phyloP scores from a whole-genome alignment of 2,888 invertebrate genomes.

The Bedellia somnulentella region DNA sequence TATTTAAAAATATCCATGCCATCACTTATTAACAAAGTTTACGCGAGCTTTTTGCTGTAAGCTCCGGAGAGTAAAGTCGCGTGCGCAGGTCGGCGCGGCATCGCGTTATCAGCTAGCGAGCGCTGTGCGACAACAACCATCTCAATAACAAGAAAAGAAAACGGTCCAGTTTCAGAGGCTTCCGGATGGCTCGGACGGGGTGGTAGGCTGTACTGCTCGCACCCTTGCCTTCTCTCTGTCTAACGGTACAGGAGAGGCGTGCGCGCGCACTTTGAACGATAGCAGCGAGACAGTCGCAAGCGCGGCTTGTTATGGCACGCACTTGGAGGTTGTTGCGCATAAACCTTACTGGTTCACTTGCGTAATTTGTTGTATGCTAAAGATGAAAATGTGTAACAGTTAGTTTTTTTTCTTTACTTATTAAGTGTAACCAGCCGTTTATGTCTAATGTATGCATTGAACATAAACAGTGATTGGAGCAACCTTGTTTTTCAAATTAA shows the following conservation, averaged over 20 bases:
- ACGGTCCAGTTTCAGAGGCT: slow-evolving; percentile 63
- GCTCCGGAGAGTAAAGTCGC: slow-evolving; percentile 38
- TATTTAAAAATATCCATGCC: slow-evolving; percentile 40
- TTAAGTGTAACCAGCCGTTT: too few species aligned
- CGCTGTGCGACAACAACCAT: slow-evolving; percentile 58
- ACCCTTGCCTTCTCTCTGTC: slow-evolving; percentile 31
- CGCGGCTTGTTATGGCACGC: too few species aligned
- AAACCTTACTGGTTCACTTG: too few species aligned
- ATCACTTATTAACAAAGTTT: slow-evolving; percentile 25
- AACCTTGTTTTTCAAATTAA: too few species aligned
- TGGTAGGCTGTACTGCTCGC: slow-evolving; percentile 32
- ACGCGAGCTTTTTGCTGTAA: slow-evolving; percentile 25
- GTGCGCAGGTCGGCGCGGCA: slow-evolving; percentile 50
- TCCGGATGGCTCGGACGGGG: slow-evolving; percentile 56
- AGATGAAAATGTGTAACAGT: too few species aligned
- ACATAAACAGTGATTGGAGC: too few species aligned
- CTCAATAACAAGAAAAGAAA: slow-evolving; percentile 63
- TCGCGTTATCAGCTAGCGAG: slow-evolving; percentile 58
- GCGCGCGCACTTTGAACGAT: slow-evolving; percentile 35
- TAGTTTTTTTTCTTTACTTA: too few species aligned
- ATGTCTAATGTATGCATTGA: slow-evolving; percentile 7
- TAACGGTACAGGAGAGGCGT: slow-evolving; percentile 48
- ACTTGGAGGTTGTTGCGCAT: too few species aligned
- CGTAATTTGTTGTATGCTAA: too few species aligned
- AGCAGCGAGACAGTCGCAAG: slow-evolving; percentile 35